Evolutionary conservation across 2,797 vertebrate genomes (phyloP), one percentile per base, ranked within the genome.

Genomic region (Alauda arvensis): DNA sequence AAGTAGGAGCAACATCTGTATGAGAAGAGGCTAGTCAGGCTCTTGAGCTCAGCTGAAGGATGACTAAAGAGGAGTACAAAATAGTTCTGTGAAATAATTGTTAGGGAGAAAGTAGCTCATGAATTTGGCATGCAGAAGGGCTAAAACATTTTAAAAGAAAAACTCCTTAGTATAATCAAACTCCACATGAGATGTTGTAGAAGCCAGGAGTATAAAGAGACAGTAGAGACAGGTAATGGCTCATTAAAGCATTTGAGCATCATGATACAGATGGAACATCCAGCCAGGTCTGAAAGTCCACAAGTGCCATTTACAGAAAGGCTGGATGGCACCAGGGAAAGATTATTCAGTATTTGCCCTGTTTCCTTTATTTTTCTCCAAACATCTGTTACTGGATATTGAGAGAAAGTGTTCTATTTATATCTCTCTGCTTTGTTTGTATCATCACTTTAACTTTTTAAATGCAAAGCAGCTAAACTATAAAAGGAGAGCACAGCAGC

Each of bases 171-270:
- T 56, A 67, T 63, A 89, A 84, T 74, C 62, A 89, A 70, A 62
- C 75, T 88, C 71, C 31, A 76, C 29, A 34, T 67, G 53, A 70
- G 34, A 67, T 79, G 75, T 3, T 81, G 81, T 37, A 53, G 43
- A 79, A 92, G 31, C 55, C 57, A 87, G 66, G 77, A 71, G 8
- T 77, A 82, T 34, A 86, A 93, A 78, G 45, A 87, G 37, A 88
- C 39, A 77, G 42, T 29, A 71, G 72, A 88, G 80, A 89, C 34
- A 61, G 37, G 43, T 71, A 91, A 92, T 31, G 40, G 69, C 5
- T 4, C 84, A 77, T 61, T 31, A 65, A 90, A 40, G 55, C 66
- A 77, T 80, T 80, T 65, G 51, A 88, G 40, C 43, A 87, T 71
- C 72, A 21, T 18, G 28, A 68, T 68, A 66, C 24, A 79, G 69